A percentile compares a stretch with the other conserved stretches of the same genome.
These are phyloP conservation scores for Ephialtes manifestator DNA, from an alignment of 2,888 invertebrate species.

Conservation along the genomic window DNA sequence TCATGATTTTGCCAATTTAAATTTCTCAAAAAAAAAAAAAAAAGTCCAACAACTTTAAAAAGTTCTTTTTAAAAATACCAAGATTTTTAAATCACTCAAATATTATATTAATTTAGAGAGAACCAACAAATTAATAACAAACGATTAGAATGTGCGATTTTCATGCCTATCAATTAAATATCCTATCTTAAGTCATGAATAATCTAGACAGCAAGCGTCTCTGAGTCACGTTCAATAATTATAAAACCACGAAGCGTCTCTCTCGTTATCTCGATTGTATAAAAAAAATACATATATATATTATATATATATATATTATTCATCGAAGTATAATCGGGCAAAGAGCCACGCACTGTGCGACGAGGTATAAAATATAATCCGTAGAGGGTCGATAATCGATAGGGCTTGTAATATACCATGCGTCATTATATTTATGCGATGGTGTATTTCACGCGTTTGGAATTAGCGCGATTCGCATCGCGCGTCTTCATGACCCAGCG, in stretches of 20 bases:
- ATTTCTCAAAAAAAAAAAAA: too few species aligned
- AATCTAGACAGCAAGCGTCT: neutral
- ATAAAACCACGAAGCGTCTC: neutral
- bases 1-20: too few species aligned
- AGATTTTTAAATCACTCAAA: too few species aligned
- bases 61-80: too few species aligned
- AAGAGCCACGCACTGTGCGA: neutral
- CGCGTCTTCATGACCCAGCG: conserved; percentile 40
- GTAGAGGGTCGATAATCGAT: conserved; percentile 41
- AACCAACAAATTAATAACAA: neutral
- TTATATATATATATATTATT: too few species aligned
- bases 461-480: conserved; percentile 48
- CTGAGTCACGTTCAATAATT: conserved; percentile 27
- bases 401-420: conserved; percentile 9
- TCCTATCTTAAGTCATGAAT: conserved; percentile 1
- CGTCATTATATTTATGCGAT: conserved; percentile 10
- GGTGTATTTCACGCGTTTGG: conserved; percentile 26
- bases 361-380: neutral
- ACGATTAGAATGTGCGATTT: neutral
- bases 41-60: too few species aligned
- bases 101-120: too few species aligned
- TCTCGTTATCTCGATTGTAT: conserved; percentile 12
- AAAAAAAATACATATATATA: conserved; percentile 5
- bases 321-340: neutral
- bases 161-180: neutral